A percentile compares a stretch with the other conserved stretches of the same genome.
Conservation (phyloP, 1,140 invertebrate species). For the Brachionus sp. region DNA sequence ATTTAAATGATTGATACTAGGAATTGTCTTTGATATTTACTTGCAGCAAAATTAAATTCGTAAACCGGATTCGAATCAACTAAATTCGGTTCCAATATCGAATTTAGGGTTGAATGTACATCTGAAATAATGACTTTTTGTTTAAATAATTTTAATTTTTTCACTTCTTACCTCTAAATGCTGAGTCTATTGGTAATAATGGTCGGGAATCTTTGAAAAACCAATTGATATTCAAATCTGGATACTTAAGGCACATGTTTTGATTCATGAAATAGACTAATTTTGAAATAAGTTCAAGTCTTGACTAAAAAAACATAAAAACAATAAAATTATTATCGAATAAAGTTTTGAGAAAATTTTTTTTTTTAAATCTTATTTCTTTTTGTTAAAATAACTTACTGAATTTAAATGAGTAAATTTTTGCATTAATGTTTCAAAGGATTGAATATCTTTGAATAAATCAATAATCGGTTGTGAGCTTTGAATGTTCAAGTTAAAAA, state of each 20-base stretch:
- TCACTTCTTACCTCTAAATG: not conserved
- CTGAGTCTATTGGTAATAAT: not conserved
- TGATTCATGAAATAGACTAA: conserved; percentile 34
- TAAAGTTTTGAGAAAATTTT: not conserved
- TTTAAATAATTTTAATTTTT: not conserved
- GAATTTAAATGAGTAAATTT: not conserved
- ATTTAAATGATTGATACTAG: not conserved
- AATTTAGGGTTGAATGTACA: conserved; percentile 23
- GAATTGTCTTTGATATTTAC: not conserved
- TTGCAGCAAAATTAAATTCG: conserved; percentile 27
- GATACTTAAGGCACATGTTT: not conserved
- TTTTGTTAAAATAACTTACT: not conserved
- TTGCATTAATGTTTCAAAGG: not conserved
- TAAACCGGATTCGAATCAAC: conserved; percentile 17
- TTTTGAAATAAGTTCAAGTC: conserved; percentile 30
- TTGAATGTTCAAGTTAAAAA: conserved; percentile 14
- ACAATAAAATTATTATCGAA: not conserved
- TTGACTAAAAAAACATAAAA: conserved; percentile 26
- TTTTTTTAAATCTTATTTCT: not conserved
- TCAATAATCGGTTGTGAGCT: conserved; percentile 15
- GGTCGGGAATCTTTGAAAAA: conserved; percentile 15
- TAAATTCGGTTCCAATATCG: not conserved
- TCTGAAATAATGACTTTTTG: not conserved
- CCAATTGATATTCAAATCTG: conserved; percentile 9
- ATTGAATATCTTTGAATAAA: not conserved